A percentile compares a stretch with the other conserved stretches of the same genome.
phyloP scores from a whole-genome alignment of 2,888 invertebrate genomes.

The Buathra laborator region DNA sequence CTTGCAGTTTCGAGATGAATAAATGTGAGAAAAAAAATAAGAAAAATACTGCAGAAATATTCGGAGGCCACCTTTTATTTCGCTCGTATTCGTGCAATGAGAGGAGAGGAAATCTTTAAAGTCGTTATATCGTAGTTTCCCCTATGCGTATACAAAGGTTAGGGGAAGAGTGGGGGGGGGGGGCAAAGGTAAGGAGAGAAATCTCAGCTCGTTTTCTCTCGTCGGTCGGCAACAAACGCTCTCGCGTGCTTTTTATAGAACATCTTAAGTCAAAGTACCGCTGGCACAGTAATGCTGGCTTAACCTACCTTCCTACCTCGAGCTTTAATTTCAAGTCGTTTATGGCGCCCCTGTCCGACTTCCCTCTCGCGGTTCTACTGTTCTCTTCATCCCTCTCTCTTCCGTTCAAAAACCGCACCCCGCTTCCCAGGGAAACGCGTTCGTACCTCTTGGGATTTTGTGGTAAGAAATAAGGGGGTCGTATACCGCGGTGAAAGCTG shows the following conservation, averaged over 20 bases:
- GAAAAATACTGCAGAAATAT: background rate
- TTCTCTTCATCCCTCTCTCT: conserved; percentile 24
- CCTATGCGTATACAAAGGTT: conserved; percentile 28
- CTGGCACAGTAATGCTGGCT: conserved; percentile 65
- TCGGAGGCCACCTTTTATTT: conserved; percentile 54
- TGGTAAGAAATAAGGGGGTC: conserved; percentile 61
- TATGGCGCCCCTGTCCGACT: conserved; percentile 60
- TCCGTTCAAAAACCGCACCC: conserved; percentile 50
- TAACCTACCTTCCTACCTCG: conserved; percentile 64
- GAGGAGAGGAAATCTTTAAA: conserved; percentile 64
- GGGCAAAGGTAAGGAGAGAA: conserved; percentile 37
- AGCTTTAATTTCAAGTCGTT: conserved; percentile 69
- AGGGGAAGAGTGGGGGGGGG: conserved; percentile 29
- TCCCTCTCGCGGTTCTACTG: conserved; percentile 47
- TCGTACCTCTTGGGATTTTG: conserved; percentile 61
- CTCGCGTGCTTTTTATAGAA: conserved; percentile 67
- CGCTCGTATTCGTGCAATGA: conserved; percentile 46
- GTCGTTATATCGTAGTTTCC: conserved; percentile 56
- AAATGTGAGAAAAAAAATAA: background rate
- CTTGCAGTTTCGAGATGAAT: conserved; percentile 1
- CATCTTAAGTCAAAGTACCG: conserved; percentile 68
- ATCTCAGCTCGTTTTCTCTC: conserved; percentile 49
- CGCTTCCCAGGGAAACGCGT: conserved; percentile 47
- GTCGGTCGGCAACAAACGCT: conserved; percentile 61
- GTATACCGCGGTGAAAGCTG: conserved; percentile 56